A percentile compares a stretch with the other conserved stretches of the same genome.
These are phyloP conservation scores for Enchytraeus crypticus DNA, from an alignment of 2,888 invertebrate species.

Conservation along the genomic window DNA sequence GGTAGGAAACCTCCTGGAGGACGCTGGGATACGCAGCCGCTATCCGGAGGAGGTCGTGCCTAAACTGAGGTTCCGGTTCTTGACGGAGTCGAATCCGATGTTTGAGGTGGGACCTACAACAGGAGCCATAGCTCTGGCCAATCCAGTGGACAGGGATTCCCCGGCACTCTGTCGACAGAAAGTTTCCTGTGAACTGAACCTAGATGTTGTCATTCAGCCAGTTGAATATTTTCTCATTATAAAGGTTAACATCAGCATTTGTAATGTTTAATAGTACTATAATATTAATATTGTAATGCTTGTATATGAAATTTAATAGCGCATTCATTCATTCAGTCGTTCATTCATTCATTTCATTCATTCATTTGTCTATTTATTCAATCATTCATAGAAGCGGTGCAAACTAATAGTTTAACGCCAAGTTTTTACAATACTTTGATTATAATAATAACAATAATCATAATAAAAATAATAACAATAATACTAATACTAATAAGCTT, in stretches of 20 bases:
- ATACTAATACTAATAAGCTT: too few species aligned
- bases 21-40: constrained; percentile 9
- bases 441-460: too few species aligned
- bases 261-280: too few species aligned
- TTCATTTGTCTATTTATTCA: too few species aligned
- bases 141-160: constrained; percentile 24
- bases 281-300: too few species aligned
- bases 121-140: constrained; percentile 21
- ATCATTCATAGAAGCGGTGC: too few species aligned
- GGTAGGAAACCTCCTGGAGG: constrained; percentile 16
- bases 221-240: constrained; percentile 5
- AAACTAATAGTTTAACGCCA: too few species aligned
- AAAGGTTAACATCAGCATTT: not conserved
- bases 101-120: constrained; percentile 20
- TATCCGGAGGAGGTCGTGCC: constrained; percentile 10
- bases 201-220: constrained; percentile 25
- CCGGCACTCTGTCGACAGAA: constrained; percentile 10
- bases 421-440: too few species aligned
- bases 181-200: constrained; percentile 17
- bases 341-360: too few species aligned
- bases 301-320: too few species aligned
- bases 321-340: too few species aligned
- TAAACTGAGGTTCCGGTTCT: constrained; percentile 19
- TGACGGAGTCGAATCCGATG: constrained; percentile 13
- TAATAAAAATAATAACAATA: too few species aligned